These are phyloP conservation scores for Abrostola triplasia DNA, from an alignment of 2,888 invertebrate genomes.

Conservation along the genomic window DNA sequence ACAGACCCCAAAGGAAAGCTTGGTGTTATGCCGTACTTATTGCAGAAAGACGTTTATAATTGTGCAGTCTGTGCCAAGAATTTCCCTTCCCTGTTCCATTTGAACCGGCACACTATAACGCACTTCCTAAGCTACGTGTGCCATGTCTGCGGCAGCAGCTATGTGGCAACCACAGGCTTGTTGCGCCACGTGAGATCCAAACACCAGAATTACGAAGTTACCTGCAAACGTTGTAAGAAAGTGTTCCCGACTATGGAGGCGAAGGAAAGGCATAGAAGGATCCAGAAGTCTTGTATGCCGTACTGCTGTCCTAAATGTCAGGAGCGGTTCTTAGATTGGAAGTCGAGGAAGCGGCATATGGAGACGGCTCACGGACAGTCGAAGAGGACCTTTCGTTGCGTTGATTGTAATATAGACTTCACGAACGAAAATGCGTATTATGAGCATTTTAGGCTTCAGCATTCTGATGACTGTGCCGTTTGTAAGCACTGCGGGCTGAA, in stretches of 20 bases:
- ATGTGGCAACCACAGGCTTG: conserved; percentile 77
- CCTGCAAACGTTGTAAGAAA: conserved; percentile 76
- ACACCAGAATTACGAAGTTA: conserved; percentile 77
- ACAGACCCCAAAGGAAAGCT: conserved; percentile 69
- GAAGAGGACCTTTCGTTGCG: conserved; percentile 71
- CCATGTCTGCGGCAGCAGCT: conserved; percentile 80
- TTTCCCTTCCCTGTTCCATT: conserved; percentile 74
- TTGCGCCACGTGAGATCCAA: conserved; percentile 76
- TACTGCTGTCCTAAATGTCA: conserved; percentile 79
- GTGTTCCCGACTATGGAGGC: conserved; percentile 81
- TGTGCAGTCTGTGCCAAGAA: conserved; percentile 78
- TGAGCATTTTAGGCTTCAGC: conserved; percentile 78
- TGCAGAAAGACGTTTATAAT: conserved; percentile 70
- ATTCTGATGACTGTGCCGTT: conserved; percentile 76
- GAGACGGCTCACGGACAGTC: conserved; percentile 74
- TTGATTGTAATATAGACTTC: conserved; percentile 76
- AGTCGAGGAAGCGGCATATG: conserved; percentile 76
- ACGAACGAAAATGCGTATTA: conserved; percentile 75
- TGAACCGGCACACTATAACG: conserved; percentile 80
- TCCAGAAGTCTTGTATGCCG: conserved; percentile 79
- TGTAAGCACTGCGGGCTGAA: conserved; percentile 82
- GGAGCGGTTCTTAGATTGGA: conserved; percentile 78
- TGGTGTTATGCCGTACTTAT: conserved; percentile 79
- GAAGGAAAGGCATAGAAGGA: conserved; percentile 76
- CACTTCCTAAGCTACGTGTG: conserved; percentile 81